Percentiles rank a stretch among this genome's conserved stretches.
Conservation (phyloP, 1,140 invertebrate genomes). For the Drosophila teissieri region DNA sequence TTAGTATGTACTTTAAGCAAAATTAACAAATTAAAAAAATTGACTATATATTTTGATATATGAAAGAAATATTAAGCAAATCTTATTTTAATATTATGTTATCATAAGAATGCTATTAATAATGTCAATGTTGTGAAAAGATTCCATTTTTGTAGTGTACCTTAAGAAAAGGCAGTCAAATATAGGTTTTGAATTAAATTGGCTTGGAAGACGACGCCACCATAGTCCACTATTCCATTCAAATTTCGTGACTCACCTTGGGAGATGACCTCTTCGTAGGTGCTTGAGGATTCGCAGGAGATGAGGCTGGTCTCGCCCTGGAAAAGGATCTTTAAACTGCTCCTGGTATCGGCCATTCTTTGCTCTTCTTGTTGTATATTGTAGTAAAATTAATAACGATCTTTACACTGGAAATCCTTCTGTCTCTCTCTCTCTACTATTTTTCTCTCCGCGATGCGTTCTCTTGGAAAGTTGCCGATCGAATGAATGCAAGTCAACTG, state of each 20-base stretch:
- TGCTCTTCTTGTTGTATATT: background rate
- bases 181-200: background rate
- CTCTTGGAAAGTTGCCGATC: conserved; percentile 29
- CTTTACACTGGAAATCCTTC: background rate
- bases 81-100: background rate
- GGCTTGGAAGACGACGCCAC: background rate
- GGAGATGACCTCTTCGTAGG: conserved; percentile 58
- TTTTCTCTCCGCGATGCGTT: conserved; percentile 6
- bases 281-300: conserved; percentile 46
- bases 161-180: background rate
- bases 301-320: conserved; percentile 51
- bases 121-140: too few species aligned
- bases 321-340: conserved; percentile 61
- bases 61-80: too few species aligned
- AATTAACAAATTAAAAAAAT: too few species aligned
- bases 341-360: conserved; percentile 36
- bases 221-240: background rate
- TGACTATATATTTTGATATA: too few species aligned
- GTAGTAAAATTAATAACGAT: background rate
- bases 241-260: conserved; percentile 48
- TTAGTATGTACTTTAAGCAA: too few species aligned
- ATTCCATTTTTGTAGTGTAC: background rate
- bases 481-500: conserved; percentile 39
- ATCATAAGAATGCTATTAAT: background rate
- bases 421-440: background rate